These are phyloP conservation scores for Chloropsis cyanopogon DNA, from an alignment of 2,113 vertebrate species.

Conservation along the genomic window DNA sequence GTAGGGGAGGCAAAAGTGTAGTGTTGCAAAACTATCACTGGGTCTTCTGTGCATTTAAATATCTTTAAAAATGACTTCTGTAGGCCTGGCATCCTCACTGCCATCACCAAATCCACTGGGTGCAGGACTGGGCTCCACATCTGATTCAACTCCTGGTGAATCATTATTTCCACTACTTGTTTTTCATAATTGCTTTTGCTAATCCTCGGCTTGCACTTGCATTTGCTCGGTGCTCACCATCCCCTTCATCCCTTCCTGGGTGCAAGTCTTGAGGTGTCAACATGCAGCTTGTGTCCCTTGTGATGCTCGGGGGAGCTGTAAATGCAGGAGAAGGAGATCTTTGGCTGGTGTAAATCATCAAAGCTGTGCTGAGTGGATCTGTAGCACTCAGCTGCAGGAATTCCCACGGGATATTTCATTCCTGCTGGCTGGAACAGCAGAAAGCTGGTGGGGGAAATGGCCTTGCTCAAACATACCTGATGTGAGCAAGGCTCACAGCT, in stretches of 20 bases:
- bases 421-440: not conserved
- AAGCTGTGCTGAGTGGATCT: not conserved
- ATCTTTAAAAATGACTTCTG: not conserved
- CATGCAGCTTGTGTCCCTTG: not conserved
- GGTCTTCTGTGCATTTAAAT: not conserved
- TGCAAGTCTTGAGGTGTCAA: not conserved
- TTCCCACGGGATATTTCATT: not conserved
- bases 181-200: slow-evolving; percentile 15
- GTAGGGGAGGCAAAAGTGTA: not conserved
- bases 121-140: not conserved
- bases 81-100: not conserved
- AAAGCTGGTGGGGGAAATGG: not conserved
- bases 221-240: not conserved
- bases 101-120: not conserved
- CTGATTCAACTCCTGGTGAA: not conserved
- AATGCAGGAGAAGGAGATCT: not conserved
- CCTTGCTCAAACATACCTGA: not conserved
- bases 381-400: not conserved
- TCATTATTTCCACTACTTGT: slow-evolving; percentile 18
- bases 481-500: not conserved
- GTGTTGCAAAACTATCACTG: not conserved
- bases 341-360: not conserved
- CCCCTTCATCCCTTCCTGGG: not conserved
- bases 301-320: not conserved
- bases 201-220: not conserved